Percentiles rank a stretch among this genome's conserved stretches.
Evolutionary conservation across 2,113 vertebrate genomes (phyloP).

Genomic region (Thunnus maccoyii): DNA sequence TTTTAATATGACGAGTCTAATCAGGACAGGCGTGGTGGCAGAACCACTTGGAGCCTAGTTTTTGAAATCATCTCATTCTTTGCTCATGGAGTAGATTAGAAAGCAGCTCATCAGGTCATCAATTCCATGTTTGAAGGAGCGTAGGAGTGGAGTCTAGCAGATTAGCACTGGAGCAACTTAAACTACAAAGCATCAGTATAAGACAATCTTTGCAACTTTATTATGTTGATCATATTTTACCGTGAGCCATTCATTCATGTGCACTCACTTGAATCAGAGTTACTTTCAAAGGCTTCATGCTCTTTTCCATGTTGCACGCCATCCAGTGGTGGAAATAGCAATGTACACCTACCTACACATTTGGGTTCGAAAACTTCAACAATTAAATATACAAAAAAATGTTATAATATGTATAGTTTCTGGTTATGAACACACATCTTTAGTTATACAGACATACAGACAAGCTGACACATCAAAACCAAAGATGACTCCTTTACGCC

Average conservation of each 20-base stretch:
- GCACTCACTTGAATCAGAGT: not conserved
- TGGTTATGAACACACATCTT: not conserved
- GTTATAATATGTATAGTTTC: not conserved
- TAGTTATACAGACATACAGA: not conserved
- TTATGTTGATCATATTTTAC: conserved; percentile 6
- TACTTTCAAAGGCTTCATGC: not conserved
- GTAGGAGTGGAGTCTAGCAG: not conserved
- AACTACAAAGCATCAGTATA: conserved; percentile 13
- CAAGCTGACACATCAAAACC: conserved; percentile 37
- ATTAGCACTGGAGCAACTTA: not conserved
- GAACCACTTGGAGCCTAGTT: conserved; percentile 49
- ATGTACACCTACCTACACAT: conserved; percentile 1
- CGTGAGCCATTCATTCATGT: not conserved
- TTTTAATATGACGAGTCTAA: conserved; percentile 79
- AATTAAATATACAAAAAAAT: not conserved
- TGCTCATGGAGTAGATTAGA: conserved; percentile 56
- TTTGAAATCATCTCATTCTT: conserved; percentile 49
- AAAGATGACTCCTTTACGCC: conserved; percentile 45
- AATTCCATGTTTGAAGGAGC: not conserved
- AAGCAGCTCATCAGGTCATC: conserved; percentile 34
- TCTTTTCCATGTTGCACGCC: conserved; percentile 60
- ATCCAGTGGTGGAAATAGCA: conserved; percentile 62
- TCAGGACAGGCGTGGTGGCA: conserved; percentile 71
- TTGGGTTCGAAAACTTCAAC: not conserved
- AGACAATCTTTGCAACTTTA: conserved; percentile 11